phyloP scores from a whole-genome alignment of 2,888 invertebrate species.

The Phalera bucephala region DNA sequence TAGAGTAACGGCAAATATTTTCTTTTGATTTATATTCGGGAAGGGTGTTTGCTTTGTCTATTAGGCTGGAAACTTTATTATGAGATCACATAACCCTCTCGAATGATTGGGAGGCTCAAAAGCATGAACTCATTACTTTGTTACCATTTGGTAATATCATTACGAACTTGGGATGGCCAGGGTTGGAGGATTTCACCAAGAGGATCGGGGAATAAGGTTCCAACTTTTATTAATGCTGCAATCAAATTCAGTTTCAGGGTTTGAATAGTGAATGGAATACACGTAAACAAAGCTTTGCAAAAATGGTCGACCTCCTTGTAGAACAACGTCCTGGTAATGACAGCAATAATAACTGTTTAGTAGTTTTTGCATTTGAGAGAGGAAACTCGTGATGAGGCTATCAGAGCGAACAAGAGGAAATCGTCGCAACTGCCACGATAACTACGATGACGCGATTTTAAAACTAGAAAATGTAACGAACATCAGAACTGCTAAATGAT shows the following conservation, averaged over 20 bases:
- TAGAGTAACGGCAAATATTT: no score
- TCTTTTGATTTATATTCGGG: conserved; percentile 22
- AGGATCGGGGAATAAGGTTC: conserved; percentile 13
- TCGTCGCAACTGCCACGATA: conserved; percentile 2
- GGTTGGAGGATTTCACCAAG: conserved; percentile 12
- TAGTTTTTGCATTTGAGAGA: conserved; percentile 3
- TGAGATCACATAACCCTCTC: conserved; percentile 21
- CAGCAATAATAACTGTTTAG: conserved; percentile 2
- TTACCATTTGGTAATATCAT: conserved; percentile 28
- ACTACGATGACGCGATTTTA: neutral
- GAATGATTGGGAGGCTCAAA: conserved; percentile 18
- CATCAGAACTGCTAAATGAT: no score
- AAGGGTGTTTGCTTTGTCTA: conserved; percentile 10
- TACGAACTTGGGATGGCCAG: conserved; percentile 22
- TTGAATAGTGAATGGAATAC: conserved; percentile 12
- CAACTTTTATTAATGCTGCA: conserved; percentile 15
- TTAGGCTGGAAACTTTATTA: conserved; percentile 21
- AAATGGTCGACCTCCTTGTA: conserved; percentile 8
- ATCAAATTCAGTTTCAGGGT: conserved; percentile 6
- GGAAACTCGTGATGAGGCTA: conserved; percentile 10
- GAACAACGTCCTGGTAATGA: conserved; percentile 10
- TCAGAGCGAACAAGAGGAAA: conserved; percentile 11
- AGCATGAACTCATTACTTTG: conserved; percentile 34
- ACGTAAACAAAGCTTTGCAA: conserved; percentile 13
- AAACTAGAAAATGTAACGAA: no score